A percentile compares a stretch with the other conserved stretches of the same genome.
Conservation (phyloP, 2,797 vertebrate genomes). For the Lemur catta region DNA sequence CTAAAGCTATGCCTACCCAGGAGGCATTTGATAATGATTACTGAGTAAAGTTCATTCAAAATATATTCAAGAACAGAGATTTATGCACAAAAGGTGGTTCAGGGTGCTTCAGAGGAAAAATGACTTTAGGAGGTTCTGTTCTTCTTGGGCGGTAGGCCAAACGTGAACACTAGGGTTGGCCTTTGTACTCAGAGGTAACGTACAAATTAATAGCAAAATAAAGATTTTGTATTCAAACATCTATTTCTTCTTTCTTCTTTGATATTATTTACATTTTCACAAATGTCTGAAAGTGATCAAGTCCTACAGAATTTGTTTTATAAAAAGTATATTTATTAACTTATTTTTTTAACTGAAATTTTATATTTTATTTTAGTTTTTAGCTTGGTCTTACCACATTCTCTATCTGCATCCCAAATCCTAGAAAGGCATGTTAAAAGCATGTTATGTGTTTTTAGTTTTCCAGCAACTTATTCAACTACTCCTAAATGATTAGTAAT, state of each 20-base stretch:
- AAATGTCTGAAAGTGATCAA: not conserved
- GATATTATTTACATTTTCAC: not conserved
- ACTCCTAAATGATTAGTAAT: not conserved
- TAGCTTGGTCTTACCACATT: not conserved
- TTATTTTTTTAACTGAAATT: not conserved
- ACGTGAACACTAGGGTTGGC: too few relatives aligned
- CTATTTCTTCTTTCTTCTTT: not conserved
- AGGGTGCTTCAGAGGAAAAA: not conserved
- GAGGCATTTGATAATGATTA: not conserved
- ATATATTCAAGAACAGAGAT: not conserved
- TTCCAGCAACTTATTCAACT: not conserved
- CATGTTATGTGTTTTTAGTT: not conserved
- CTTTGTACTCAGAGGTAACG: not conserved
- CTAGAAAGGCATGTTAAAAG: not conserved
- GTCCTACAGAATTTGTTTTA: not conserved
- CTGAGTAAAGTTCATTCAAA: not conserved
- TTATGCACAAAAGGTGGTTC: not conserved
- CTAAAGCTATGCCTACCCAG: not conserved
- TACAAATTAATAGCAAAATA: not conserved
- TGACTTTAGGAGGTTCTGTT: not conserved
- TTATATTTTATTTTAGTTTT: not conserved
- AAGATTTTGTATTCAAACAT: not conserved
- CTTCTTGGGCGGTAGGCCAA: not conserved
- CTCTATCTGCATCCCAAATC: not conserved
- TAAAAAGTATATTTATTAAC: not conserved